Evolutionary conservation across 1,140 invertebrate species (phyloP).

Genomic region (Callitettix versicolor): DNA sequence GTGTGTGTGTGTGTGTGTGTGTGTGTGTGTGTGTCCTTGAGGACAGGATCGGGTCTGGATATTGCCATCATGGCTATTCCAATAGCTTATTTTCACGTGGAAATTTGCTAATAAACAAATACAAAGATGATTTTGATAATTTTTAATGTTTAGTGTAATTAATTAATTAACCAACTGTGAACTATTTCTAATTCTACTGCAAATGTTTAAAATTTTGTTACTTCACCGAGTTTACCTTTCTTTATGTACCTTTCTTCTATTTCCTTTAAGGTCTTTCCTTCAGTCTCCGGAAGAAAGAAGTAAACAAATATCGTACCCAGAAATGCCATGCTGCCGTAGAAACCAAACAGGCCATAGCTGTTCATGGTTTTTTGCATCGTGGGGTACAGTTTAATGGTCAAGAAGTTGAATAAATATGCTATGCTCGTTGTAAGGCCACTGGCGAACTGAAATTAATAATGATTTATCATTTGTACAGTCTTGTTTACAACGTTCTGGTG

Average conservation of each 20-base stretch:
- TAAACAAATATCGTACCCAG: conserved; percentile 56
- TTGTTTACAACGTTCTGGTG: too few relatives aligned
- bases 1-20: too few relatives aligned
- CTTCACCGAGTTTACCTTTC: not conserved
- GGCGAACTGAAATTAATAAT: conserved; percentile 33
- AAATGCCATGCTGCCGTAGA: conserved; percentile 56
- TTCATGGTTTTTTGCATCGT: conserved; percentile 37
- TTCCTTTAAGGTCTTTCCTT: conserved; percentile 60
- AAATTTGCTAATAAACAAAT: too few relatives aligned
- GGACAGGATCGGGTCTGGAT: too few relatives aligned
- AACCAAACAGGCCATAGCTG: conserved; percentile 48
- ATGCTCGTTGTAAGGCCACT: conserved; percentile 52
- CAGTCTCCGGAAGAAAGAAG: conserved; percentile 70
- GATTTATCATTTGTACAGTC: too few relatives aligned
- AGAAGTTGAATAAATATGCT: conserved; percentile 59
- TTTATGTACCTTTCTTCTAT: conserved; percentile 35
- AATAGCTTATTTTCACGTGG: too few relatives aligned
- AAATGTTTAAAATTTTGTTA: not conserved
- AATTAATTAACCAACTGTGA: too few relatives aligned
- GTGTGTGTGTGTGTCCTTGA: too few relatives aligned
- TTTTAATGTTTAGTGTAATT: too few relatives aligned
- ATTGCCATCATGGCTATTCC: too few relatives aligned
- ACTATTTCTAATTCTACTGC: too few relatives aligned
- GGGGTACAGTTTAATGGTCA: conserved; percentile 55
- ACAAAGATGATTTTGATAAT: too few relatives aligned